phyloP scores from a whole-genome alignment of 2,113 vertebrate species.

The Tetrao urogallus region DNA sequence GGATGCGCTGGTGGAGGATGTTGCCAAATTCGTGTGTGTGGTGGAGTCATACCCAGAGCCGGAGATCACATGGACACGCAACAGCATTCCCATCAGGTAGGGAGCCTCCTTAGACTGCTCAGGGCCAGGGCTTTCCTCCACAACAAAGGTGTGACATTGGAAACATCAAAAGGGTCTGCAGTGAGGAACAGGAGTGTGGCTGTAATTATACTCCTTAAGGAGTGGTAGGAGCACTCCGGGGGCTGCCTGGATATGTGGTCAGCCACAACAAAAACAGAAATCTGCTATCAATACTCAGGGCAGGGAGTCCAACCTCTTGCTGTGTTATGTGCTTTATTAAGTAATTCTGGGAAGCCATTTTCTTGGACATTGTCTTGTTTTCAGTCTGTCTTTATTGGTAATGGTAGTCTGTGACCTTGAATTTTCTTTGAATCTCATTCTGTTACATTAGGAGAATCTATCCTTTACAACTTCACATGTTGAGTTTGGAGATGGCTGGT shows the following conservation, averaged over 20 bases:
- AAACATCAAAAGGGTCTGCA: not conserved
- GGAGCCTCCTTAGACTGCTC: not conserved
- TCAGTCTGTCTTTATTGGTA: not conserved
- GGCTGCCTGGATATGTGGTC: not conserved
- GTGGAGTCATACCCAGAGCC: constrained; percentile 91
- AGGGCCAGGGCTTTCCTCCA: not conserved
- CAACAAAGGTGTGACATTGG: not conserved
- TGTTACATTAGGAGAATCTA: not conserved
- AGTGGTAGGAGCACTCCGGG: not conserved
- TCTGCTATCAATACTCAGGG: not conserved
- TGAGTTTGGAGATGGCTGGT: not conserved
- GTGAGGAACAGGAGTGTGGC: not conserved
- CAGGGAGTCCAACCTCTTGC: not conserved
- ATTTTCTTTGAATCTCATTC: not conserved
- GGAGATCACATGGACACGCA: constrained; percentile 93
- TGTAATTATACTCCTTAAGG: not conserved
- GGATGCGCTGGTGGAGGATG: constrained; percentile 90
- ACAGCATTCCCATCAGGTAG: constrained; percentile 94
- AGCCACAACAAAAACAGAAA: not conserved
- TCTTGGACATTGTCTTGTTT: not conserved
- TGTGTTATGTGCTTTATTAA: not conserved
- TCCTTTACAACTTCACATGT: not conserved
- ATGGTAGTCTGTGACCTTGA: not conserved
- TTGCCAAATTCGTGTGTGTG: constrained; percentile 94
- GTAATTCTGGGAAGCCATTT: not conserved